Percentiles rank a stretch among this genome's conserved stretches.
Conservation (phyloP, 2,888 invertebrate genomes). For the Oscheius sp. region DNA sequence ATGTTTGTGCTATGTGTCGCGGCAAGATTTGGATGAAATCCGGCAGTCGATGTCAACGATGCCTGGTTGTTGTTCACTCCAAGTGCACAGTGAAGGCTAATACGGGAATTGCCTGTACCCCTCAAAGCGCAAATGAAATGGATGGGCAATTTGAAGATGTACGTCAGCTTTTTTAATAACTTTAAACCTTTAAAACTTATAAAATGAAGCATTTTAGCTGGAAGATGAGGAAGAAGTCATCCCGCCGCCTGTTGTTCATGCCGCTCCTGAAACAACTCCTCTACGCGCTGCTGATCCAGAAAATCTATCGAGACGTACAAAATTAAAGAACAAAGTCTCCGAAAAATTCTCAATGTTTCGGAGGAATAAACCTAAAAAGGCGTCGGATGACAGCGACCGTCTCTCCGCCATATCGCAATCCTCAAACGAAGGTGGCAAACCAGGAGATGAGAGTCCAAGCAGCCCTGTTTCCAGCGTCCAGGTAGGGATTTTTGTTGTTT, state of each 20-base stretch:
- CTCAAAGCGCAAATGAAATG: slow-evolving; percentile 13
- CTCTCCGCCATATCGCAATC: slow-evolving; percentile 30
- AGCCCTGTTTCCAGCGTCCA: slow-evolving; percentile 53
- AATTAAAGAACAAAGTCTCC: slow-evolving; percentile 54
- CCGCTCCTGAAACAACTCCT: slow-evolving; percentile 1
- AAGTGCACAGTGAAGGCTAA: slow-evolving; percentile 82
- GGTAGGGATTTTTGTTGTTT: slow-evolving; percentile 12
- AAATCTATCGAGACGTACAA: slow-evolving; percentile 38
- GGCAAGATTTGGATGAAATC: slow-evolving; percentile 93
- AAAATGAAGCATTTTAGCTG: too few relatives aligned
- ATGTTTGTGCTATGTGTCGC: slow-evolving; percentile 63
- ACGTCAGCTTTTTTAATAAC: neutral
- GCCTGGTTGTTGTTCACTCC: slow-evolving; percentile 92
- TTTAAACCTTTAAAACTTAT: neutral
- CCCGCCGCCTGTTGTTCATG: slow-evolving; percentile 10
- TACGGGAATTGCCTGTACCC: slow-evolving; percentile 31
- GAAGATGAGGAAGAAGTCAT: slow-evolving; percentile 27
- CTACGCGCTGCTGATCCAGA: neutral
- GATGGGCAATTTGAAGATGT: slow-evolving; percentile 34
- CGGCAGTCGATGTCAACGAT: slow-evolving; percentile 89
- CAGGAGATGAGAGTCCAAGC: slow-evolving; percentile 1
- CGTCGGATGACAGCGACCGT: slow-evolving; percentile 35
- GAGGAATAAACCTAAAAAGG: slow-evolving; percentile 43
- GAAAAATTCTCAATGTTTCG: slow-evolving; percentile 62
- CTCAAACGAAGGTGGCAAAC: slow-evolving; percentile 14